phyloP scores from a whole-genome alignment of 2,113 vertebrate species.

The Rissa tridactyla region DNA sequence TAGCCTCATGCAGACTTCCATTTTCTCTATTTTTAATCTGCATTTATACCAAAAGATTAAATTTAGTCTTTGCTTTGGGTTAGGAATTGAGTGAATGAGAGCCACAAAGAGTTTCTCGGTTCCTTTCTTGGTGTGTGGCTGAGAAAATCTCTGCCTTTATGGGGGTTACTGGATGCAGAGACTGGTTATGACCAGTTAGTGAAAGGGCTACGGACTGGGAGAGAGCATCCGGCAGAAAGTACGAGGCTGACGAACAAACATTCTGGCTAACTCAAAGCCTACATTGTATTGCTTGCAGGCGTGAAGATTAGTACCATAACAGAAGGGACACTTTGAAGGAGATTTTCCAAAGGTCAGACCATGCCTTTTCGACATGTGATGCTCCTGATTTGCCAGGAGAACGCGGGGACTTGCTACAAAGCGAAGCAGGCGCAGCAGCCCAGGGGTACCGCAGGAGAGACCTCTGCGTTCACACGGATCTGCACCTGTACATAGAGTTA shows the following conservation, averaged over 20 bases:
- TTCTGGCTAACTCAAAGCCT: rapidly evolving
- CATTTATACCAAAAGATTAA: neutral
- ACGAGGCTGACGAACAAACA: neutral
- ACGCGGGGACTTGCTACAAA: neutral
- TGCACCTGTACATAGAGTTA: neutral
- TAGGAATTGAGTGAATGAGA: neutral
- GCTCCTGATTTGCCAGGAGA: neutral
- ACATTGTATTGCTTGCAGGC: neutral
- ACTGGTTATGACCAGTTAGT: rapidly evolving
- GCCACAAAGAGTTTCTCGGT: neutral
- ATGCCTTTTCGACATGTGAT: neutral
- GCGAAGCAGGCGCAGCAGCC: neutral
- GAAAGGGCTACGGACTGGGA: rapidly evolving
- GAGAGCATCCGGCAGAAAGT: neutral
- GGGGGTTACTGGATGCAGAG: neutral
- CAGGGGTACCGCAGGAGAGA: neutral
- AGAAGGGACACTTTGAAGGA: neutral
- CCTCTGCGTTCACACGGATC: neutral
- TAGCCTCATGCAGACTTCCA: neutral
- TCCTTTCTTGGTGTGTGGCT: neutral
- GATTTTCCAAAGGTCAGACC: neutral
- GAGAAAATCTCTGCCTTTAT: rapidly evolving
- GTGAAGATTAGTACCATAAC: neutral
- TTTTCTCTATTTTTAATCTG: neutral
- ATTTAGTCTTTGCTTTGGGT: neutral